Base-by-base conservation (phyloP, 2,797 vertebrate species). In the Characodon lateralis region DNA sequence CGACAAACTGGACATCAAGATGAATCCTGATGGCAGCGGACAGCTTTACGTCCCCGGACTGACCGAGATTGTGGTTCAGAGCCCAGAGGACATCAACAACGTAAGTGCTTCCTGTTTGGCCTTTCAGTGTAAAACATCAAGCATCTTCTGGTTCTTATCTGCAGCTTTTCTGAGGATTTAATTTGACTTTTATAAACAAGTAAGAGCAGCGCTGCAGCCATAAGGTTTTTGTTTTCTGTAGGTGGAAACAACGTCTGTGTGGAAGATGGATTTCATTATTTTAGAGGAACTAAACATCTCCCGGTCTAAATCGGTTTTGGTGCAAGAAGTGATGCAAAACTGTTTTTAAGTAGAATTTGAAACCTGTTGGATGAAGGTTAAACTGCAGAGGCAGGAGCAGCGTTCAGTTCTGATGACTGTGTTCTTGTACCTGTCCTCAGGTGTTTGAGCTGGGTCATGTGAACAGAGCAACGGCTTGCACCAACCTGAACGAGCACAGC, bases 401-500 rank as follows among this genome's bases (percentile, higher is more conserved):
- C 50, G 50, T 24, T 39, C 5, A 6, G 0, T 14, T 53, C 63
- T 74, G 56, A 5, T 72, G 58, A n/a, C 4, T 59, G 31, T 28
- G 51, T 75, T 22, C 50, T 8, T 31, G 50, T 43, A 13, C 26
- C 7, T 75, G 76, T 80, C 56, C 46, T 39, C 86, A 99, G 98
- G 96, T 99, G 83, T 97, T 99, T 0, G 97, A 98, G 22, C 89
- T 97, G 0, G 98, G 98, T 53, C 96, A 97, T 8, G 83, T 96
- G 89, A 98, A 99, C 89, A 92, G 98, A 20, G 97, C 95, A 0
- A 99, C 98, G 0, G 97, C 98, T 50, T 97, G 96, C 92, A 99
- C 98, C 85, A 96, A 97, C 94, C 95, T 99, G 82, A 99, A 99
- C 0, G 96, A 98, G 69, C 98, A 96, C 94, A 99, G 98, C 94